Base-by-base conservation (phyloP, 2,797 vertebrate species). In the Synanceia verrucosa region DNA sequence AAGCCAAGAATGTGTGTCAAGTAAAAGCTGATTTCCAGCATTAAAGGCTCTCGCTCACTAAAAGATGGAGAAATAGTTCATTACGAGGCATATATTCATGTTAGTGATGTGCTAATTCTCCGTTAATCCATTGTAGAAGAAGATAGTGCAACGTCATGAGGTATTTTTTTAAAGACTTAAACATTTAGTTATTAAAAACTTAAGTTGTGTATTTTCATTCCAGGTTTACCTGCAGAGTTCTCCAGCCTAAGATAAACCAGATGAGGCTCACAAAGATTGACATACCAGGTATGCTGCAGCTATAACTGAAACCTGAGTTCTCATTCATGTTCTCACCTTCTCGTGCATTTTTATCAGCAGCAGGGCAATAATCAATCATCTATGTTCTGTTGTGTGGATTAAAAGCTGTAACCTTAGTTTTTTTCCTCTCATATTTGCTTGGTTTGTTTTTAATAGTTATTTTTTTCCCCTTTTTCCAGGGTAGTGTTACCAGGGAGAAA, bases 161-260 rank as follows among this genome's bases (percentile, higher is more conserved):
- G n/a, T n/a, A n/a, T n/a, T n/a, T n/a, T n/a, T n/a, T n/a, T n/a
- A n/a, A n/a, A n/a, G n/a, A n/a, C n/a, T n/a, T n/a, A n/a, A n/a
- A n/a, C n/a, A n/a, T n/a, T n/a, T n/a, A n/a, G n/a, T n/a, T n/a
- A n/a, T n/a, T n/a, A n/a, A n/a, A 21, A 51, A 9, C n/a, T 23
- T 28, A 19, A 11, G 18, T 19, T 0, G 0, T 16, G 3, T 60
- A 9, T 39, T 3, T 34, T 55, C 24, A 34, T 48, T 0, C 16
- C 78, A 81, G 79, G 1, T 2, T 81, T 37, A 52, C 19, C 5
- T 81, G 79, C 65, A 39, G 39, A 65, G 79, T 70, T 36, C 31
- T 13, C 9, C 36, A 56, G 19, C 5, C 24, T 13, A 0, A 11
- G 0, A 57, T 2, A 1, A 52, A 61, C 18, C 18, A 47, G 55